These are phyloP conservation scores for Neopelma chrysocephalum DNA, from an alignment of 2,797 vertebrate genomes.

Conservation along the genomic window DNA sequence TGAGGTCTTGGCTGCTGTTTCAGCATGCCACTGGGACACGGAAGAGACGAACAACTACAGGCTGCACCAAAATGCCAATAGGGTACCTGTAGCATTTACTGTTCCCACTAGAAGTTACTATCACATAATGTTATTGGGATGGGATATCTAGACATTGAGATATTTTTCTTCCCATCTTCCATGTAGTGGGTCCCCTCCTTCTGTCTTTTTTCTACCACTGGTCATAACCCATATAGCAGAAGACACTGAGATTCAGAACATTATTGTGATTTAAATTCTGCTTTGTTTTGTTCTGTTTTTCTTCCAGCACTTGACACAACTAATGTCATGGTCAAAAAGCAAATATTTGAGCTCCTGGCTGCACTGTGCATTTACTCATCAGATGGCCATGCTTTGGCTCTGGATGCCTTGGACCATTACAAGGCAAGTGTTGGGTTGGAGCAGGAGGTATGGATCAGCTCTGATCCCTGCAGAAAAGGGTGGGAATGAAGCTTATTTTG, in stretches of 20 bases:
- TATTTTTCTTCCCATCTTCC: neutral
- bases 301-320: conserved; percentile 92
- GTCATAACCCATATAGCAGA: neutral
- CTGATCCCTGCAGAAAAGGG: neutral
- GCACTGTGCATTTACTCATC: conserved; percentile 93
- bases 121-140: neutral
- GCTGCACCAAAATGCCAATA: neutral
- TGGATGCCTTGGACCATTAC: conserved; percentile 96
- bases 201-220: neutral
- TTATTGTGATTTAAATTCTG: neutral
- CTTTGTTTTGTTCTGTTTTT: conserved; percentile 2
- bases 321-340: conserved; percentile 98
- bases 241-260: neutral
- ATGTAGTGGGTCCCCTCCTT: neutral
- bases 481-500: neutral
- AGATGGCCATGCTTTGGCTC: conserved; percentile 86
- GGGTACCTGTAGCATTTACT: neutral
- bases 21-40: neutral
- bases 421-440: conserved; percentile 81
- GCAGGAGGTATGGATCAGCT: neutral
- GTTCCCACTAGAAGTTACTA: neutral
- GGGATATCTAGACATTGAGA: neutral
- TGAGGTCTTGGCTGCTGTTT: neutral
- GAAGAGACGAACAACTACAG: neutral
- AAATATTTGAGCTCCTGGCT: conserved; percentile 95